Evolutionary conservation across 1,140 invertebrate species (phyloP).

Genomic region (Zaprionus taronus): DNA sequence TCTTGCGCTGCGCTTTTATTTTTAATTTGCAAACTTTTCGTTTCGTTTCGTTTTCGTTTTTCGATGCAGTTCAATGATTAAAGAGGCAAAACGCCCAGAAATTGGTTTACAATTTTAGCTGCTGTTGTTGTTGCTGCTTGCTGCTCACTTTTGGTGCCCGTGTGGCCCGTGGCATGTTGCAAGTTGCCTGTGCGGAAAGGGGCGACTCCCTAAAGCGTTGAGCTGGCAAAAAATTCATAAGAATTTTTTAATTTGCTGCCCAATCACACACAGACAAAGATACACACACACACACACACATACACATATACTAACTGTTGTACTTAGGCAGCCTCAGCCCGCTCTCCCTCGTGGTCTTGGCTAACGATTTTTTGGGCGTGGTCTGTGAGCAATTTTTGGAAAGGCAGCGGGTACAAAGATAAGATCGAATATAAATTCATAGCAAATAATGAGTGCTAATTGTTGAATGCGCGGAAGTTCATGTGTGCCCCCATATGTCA

Average conservation of each 20-base stretch:
- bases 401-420: conserved; percentile 59
- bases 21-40: conserved; percentile 81
- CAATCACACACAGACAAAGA: conserved; percentile 4
- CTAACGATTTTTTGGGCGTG: conserved; percentile 48
- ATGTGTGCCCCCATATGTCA: conserved; percentile 28
- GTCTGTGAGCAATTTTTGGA: conserved; percentile 55
- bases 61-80: conserved; percentile 81
- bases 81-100: conserved; percentile 81
- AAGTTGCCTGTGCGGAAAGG: conserved; percentile 42
- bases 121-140: conserved; percentile 18
- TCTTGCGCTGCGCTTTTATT: conserved; percentile 55
- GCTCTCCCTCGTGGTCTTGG: conserved; percentile 17
- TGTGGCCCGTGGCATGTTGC: conserved; percentile 73
- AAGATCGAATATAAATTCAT: conserved; percentile 59
- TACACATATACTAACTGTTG: not conserved
- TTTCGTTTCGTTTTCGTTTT: conserved; percentile 50
- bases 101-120: conserved; percentile 56
- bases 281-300: not conserved
- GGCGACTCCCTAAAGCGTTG: conserved; percentile 48
- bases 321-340: conserved; percentile 22
- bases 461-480: conserved; percentile 65
- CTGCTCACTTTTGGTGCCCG: conserved; percentile 55
- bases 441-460: conserved; percentile 75
- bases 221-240: conserved; percentile 47
- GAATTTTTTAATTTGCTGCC: conserved; percentile 77